Evolutionary conservation across 2,113 vertebrate species (phyloP), one percentile per base, ranked within the genome.

Genomic region (Cathartes aura): DNA sequence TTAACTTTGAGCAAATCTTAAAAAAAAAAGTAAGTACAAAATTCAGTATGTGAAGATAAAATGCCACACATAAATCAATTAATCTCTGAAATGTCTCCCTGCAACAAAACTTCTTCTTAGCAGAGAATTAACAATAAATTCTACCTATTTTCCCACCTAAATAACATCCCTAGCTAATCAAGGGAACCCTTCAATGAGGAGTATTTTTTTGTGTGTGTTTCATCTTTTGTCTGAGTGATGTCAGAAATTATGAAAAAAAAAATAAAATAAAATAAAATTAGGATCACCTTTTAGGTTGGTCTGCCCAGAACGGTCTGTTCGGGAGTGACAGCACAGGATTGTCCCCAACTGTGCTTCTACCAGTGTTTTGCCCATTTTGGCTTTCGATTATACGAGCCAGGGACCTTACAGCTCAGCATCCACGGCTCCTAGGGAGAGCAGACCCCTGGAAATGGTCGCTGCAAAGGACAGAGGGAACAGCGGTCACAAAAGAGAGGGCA

Each of bases 351-450:
- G 45, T 23, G 47, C 21, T 55, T 55, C 71, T 63, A 2, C 27
- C n/a, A 3, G 32, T 5, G 42, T 20, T 70, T 29, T 34, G 52
- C 23, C 48, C 22, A 2, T 55, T 52, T 12, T 59, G 59, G 45
- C 8, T 48, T 79, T 50, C 0, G 5, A 2, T 43, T 4, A 3
- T 2, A 38, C 1, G 7, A 58, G 32, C 5, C 21, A 19, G 29
- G 23, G 53, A 59, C n/a, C 52, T 52, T 7, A 8, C 20, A 42
- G 40, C 63, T 63, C 70, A 42, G 34, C n/a, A 75, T 5, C 66
- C 42, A 6, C 2, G 3, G 68, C 48, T 45, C 60, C 43, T 6
- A 5, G 50, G 34, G n/a, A n/a, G 27, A 75, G 56, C 32, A 23
- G 34, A 32, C 4, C 14, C 45, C 63, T 91, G 83, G 32, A 23